Evolutionary conservation across 2,113 vertebrate genomes (phyloP).

Genomic region (Brienomyrus brachyistius): DNA sequence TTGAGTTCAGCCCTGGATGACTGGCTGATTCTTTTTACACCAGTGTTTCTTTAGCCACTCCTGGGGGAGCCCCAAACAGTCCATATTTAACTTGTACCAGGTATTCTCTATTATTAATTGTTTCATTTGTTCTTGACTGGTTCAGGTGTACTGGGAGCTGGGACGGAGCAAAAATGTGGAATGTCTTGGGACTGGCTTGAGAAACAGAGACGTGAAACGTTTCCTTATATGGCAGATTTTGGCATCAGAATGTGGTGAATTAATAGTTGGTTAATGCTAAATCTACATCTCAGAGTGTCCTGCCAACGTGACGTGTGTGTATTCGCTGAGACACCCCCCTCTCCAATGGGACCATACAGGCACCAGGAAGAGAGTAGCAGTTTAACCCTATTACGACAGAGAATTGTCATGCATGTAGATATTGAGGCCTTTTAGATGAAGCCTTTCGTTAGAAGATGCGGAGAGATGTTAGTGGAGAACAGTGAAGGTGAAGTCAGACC

Average conservation of each 20-base stretch:
- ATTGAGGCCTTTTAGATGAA: background rate
- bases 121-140: background rate
- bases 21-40: background rate
- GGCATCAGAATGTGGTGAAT: background rate
- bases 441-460: background rate
- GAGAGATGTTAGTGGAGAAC: background rate
- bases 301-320: background rate
- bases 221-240: background rate
- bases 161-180: background rate
- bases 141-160: background rate
- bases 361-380: conserved; percentile 41
- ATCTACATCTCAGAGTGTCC: background rate
- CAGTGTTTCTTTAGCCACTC: background rate
- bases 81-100: background rate
- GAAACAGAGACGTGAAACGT: background rate
- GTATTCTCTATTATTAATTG: background rate
- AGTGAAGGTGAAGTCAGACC: background rate
- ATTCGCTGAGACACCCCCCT: background rate
- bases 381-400: background rate
- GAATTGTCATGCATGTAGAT: background rate
- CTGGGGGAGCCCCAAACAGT: background rate
- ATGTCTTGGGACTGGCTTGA: background rate
- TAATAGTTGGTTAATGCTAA: background rate
- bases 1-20: background rate
- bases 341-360: background rate